Evolutionary conservation across 1,140 invertebrate genomes (phyloP).

Genomic region (Panulirus ornatus): DNA sequence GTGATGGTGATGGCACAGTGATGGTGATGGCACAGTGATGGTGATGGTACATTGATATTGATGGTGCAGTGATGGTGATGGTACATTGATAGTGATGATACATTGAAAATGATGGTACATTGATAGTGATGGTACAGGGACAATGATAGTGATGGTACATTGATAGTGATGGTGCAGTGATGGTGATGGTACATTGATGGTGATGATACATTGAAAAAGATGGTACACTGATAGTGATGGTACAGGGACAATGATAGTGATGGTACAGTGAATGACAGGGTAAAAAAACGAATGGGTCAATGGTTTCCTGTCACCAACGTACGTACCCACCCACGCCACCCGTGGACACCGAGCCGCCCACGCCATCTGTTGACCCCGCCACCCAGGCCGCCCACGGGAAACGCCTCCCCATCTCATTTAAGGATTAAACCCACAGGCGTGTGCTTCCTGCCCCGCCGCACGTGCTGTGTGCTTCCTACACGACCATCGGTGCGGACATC

Average conservation of each 20-base stretch:
- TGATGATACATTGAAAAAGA: background rate
- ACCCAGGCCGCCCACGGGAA: background rate
- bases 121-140: too few species aligned
- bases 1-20: too few species aligned
- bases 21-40: too few species aligned
- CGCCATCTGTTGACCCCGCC: background rate
- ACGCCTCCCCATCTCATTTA: conserved; percentile 42
- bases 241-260: background rate
- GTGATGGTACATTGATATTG: too few species aligned
- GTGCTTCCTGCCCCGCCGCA: conserved; percentile 33
- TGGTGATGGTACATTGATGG: background rate
- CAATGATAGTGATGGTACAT: background rate
- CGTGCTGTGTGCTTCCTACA: background rate
- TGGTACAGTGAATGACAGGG: background rate
- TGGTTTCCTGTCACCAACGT: too few species aligned
- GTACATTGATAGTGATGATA: too few species aligned
- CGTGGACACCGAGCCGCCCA: background rate
- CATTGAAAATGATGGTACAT: too few species aligned
- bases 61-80: too few species aligned
- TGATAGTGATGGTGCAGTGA: background rate
- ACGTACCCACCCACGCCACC: background rate
- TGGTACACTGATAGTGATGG: background rate
- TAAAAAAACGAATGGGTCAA: too few species aligned
- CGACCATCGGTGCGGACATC: too few species aligned
- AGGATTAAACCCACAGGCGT: conserved; percentile 55